Base-by-base conservation (phyloP, 2,113 vertebrate genomes). In the Triplophysa tibetana region DNA sequence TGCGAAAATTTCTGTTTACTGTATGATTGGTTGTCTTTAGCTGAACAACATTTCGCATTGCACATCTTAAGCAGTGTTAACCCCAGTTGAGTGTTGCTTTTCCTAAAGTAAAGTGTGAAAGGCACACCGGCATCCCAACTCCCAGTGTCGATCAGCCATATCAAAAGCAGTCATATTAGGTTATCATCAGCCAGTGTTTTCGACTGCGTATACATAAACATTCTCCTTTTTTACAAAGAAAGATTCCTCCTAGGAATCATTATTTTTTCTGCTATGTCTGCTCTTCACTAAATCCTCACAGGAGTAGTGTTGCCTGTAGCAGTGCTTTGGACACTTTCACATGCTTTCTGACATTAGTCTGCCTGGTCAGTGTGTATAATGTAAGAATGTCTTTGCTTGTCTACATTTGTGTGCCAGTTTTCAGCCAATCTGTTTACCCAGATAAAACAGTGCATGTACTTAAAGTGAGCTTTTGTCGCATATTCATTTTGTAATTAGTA, bases 271-370 rank as follows among this genome's bases (percentile, higher is more conserved):
- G 33, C 76, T 17, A 19, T 43, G 52, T 60, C 70, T 68, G 54
- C 19, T 64, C 48, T 75, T 68, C 64, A 79, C 33, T 48, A 58
- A 76, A 17, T 79, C 21, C 48, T 80, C 50, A 48, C 38, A 24
- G n/a, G 29, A 70, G 29, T 21, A 72, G 78, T 72, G 69, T 70
- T 21, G 14, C 45, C 10, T 50, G 58, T 80, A 76, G 23, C 14
- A 52, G 23, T 60, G 67, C 72, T 80, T 83, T 76, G 72, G 90
- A 92, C 86, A 86, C 85, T 54, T 33, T 81, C 67, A 70, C 72
- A 41, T 21, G 50, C 29, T 38, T 45, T 43, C 48, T 66, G 67
- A 43, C 70, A 64, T 21, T 65, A 78, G 65, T 52, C 54, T 60
- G 60, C 70, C 66, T 77, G 48, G 75, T 67, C 60, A 26, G 41